Base-by-base conservation (phyloP, 1,140 invertebrate genomes). In the Papilio glaucus region DNA sequence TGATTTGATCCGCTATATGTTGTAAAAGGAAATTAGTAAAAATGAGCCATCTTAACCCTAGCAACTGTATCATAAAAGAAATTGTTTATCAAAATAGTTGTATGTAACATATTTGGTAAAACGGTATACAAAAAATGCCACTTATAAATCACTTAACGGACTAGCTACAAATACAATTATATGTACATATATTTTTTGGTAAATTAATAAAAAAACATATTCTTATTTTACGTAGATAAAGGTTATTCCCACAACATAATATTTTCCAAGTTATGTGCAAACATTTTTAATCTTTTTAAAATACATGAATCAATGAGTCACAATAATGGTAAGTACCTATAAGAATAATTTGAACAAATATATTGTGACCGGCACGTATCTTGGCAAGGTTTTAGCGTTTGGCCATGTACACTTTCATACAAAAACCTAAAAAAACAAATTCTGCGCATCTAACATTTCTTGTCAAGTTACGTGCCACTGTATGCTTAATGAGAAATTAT, bases 101-200 rank as follows among this genome's bases (percentile, higher is more conserved):
- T 69, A 69, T 69, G 67, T 41, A 24, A 69, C 67, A 69, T 69
- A 69, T 69, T 53, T 69, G 39, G 45, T 65, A 57, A 74, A 65
- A 72, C 41, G 33, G 45, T 33, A 33, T 33, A 33, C 29, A 33
- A 33, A 33, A 33, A 33, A 33, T 33, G 29, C 29, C 75, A 76
- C 60, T 62, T 73, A 72, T 71, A 72, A 76, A 73, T 49, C 62
- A 71, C 62, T 72, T 76, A 69, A 69, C 26, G 29, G 67, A 69
- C 67, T 76, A 76, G 41, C 57, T 76, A 76, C 24, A 62, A 76
- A 76, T 69, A 76, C 24, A 75, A 63, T 74, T 67, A 73, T 76
- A 76, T 76, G 75, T 76, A 76, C 75, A 76, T 69, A 69, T 38
- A 67, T 76, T 76, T n/a, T 76, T 76, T 76, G 75, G 75, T 76